Evolutionary conservation across 2,888 invertebrate genomes (phyloP).

Genomic region (Coremacera marginata): DNA sequence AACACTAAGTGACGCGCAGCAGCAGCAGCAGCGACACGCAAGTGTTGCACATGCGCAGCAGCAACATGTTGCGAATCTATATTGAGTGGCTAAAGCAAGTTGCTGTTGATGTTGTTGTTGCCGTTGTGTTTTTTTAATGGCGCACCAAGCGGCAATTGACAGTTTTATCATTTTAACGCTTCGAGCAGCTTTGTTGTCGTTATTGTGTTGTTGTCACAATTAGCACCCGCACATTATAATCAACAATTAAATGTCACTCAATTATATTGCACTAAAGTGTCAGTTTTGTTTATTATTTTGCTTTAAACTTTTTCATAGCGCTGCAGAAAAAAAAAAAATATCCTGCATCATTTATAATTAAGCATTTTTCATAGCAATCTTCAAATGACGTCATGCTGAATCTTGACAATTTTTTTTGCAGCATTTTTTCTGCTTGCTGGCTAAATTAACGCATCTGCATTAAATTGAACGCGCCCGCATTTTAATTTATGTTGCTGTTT

Average conservation of each 20-base stretch:
- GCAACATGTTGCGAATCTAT: slow-evolving; percentile 10
- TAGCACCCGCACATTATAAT: slow-evolving; percentile 34
- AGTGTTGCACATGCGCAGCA: slow-evolving; percentile 31
- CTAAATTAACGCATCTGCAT: slow-evolving; percentile 18
- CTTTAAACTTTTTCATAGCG: background rate
- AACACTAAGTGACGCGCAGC: slow-evolving; percentile 29
- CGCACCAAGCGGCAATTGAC: slow-evolving; percentile 32
- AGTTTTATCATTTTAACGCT: slow-evolving; percentile 42
- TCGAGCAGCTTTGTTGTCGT: background rate
- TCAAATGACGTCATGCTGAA: too few species aligned
- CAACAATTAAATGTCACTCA: too few species aligned
- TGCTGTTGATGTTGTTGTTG: slow-evolving; percentile 7
- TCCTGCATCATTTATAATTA: too few species aligned
- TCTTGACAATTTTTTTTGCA: background rate
- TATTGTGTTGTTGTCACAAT: slow-evolving; percentile 22
- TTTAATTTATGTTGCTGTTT: slow-evolving; percentile 26
- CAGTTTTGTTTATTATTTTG: background rate
- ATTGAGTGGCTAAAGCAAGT: background rate
- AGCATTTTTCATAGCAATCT: too few species aligned
- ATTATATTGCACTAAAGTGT: background rate
- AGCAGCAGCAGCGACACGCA: slow-evolving; percentile 34
- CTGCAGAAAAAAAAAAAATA: too few species aligned
- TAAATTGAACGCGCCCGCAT: slow-evolving; percentile 37
- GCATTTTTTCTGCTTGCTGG: background rate
- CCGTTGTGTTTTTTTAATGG: slow-evolving; percentile 10